Evolutionary conservation across 2,797 vertebrate genomes (phyloP).

Genomic region (Acanthis flammea): DNA sequence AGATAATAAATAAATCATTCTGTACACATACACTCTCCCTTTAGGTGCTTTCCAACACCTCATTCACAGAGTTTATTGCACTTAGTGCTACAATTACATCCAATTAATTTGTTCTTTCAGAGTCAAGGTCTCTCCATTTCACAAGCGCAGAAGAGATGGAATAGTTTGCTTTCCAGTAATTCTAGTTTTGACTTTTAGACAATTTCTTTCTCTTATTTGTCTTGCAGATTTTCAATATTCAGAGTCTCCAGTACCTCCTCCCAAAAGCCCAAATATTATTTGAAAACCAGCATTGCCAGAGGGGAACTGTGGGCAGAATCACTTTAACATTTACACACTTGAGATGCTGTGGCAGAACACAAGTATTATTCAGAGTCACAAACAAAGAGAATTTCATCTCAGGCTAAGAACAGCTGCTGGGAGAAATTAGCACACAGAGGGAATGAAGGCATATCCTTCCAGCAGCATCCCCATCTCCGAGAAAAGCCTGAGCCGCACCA

Average conservation of each 20-base stretch:
- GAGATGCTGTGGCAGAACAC: slow-evolving; percentile 27
- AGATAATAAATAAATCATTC: neutral
- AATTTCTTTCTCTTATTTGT: neutral
- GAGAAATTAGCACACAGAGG: neutral
- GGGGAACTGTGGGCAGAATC: neutral
- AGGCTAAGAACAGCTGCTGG: slow-evolving; percentile 8
- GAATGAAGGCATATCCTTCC: neutral
- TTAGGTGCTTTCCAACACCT: neutral
- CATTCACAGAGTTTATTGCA: neutral
- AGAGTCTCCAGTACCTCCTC: neutral
- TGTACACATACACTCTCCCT: neutral
- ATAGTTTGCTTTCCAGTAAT: neutral
- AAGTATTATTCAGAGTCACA: slow-evolving; percentile 29
- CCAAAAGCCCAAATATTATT: neutral
- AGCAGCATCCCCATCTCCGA: neutral
- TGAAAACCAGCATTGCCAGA: neutral
- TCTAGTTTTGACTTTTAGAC: neutral
- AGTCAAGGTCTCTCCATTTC: neutral
- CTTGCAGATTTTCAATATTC: neutral
- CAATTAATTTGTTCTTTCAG: neutral
- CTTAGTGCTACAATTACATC: neutral
- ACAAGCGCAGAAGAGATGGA: neutral
- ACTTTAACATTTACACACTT: neutral
- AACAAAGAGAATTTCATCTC: slow-evolving; percentile 56
- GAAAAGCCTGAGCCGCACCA: neutral